Base-by-base conservation (phyloP, 2,888 invertebrate genomes). In the Heliconius hortense region DNA sequence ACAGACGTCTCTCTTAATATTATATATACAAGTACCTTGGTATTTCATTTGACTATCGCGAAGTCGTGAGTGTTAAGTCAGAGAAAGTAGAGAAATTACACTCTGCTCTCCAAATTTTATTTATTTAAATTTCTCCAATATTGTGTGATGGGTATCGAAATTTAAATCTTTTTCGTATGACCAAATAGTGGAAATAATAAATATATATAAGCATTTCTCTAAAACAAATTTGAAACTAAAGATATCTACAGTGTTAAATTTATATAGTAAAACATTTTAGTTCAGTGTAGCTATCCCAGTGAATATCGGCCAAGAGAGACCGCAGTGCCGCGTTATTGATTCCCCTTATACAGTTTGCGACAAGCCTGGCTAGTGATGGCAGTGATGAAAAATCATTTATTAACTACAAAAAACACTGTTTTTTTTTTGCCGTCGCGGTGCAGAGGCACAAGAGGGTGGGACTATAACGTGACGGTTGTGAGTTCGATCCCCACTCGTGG, bases 241-340 rank as follows among this genome's bases (percentile, higher is more conserved):
- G 18, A 62, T 18, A 62, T 2, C 5, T 56, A 56, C 5, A 56
- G 56, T 56, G 4, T 53, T 18, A 15, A 21, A 18, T 62, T 15
- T 62, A 63, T 3, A 13, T 15, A 39, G 24, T 13, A 24, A 35
- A 39, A n/a, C 5, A 7, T 39, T 62, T 28, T 31, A 31, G 8
- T 39, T 24, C n/a, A 28, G 24, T 53, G 53, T 53, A 48, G n/a
- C 31, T 68, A 53, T 68, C 68, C 28, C 68, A 15, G 28, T 31
- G 56, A 7, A 69, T 56, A 56, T 15, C 31, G 69, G 69, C 56
- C 69, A n/a, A 69, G 69, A 4, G 53, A 69, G 53, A 69, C 56
- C 69, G 69, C 69, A 69, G 53, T 69, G 69, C 78, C 83, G 84
- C 81, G 79, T 79, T 86, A 88, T 87, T 83, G 87, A 87, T 87